phyloP scores from a whole-genome alignment of 1,140 invertebrate genomes.

The Camponotus floridanus region DNA sequence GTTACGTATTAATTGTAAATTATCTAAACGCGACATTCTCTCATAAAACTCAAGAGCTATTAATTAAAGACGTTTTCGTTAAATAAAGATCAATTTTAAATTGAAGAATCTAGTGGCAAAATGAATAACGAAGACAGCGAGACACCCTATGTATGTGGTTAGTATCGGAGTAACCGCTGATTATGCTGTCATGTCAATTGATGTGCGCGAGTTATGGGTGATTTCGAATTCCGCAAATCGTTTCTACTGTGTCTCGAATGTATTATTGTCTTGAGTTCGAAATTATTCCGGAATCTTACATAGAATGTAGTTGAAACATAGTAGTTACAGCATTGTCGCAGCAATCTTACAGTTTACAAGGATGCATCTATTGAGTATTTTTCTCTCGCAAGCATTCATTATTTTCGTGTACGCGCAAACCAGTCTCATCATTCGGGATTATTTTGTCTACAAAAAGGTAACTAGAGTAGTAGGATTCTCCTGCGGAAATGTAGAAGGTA shows the following conservation, averaged over 20 bases:
- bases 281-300: conserved; percentile 34
- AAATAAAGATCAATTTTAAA: not conserved
- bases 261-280: not conserved
- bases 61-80: conserved; percentile 3
- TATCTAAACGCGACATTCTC: too few relatives aligned
- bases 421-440: conserved; percentile 67
- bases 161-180: conserved; percentile 30
- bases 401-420: conserved; percentile 9
- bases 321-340: not conserved
- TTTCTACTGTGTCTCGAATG: not conserved
- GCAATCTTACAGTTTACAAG: not conserved
- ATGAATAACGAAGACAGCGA: not conserved
- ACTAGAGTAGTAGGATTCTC: conserved; percentile 65
- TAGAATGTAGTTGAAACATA: conserved; percentile 15
- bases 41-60: not conserved
- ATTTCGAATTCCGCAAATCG: not conserved
- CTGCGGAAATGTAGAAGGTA: conserved; percentile 55
- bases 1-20: not conserved
- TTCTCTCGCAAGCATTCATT: conserved; percentile 51
- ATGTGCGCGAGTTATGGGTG: conserved; percentile 10
- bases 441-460: conserved; percentile 68
- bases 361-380: conserved; percentile 42
- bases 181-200: conserved; percentile 56
- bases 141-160: conserved; percentile 13
- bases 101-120: not conserved